These are phyloP conservation scores for Clarias gariepinus DNA, from an alignment of 2,113 vertebrate genomes.

Conservation along the genomic window DNA sequence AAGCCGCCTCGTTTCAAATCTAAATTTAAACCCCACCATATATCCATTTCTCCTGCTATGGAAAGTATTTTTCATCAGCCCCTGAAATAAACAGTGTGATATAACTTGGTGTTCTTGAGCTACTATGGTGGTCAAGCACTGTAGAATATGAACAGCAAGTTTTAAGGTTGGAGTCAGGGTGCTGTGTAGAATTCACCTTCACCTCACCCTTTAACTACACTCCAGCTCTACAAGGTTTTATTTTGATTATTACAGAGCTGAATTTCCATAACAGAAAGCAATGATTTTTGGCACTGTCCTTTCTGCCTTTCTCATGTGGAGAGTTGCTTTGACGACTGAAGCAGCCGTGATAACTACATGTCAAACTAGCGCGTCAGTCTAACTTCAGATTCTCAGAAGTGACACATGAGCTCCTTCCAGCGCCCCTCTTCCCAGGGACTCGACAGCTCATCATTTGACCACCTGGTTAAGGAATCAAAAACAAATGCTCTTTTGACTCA, in stretches of 20 bases:
- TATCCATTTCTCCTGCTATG: slow-evolving; percentile 49
- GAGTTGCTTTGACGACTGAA: neutral
- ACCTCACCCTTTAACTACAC: neutral
- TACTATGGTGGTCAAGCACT: neutral
- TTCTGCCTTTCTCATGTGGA: neutral
- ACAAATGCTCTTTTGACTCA: slow-evolving; percentile 34
- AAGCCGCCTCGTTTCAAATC: slow-evolving; percentile 58
- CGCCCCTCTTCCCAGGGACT: neutral
- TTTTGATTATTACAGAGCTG: neutral
- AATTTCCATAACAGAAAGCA: neutral
- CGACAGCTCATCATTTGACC: neutral
- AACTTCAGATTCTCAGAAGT: slow-evolving; percentile 5
- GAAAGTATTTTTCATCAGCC: slow-evolving; percentile 64
- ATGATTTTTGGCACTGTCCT: neutral
- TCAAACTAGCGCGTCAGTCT: neutral
- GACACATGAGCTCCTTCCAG: neutral
- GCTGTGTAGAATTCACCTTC: neutral
- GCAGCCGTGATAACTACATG: neutral
- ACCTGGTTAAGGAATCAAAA: slow-evolving; percentile 22
- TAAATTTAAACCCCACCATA: slow-evolving; percentile 65
- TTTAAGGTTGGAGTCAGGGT: neutral
- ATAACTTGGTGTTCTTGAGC: slow-evolving; percentile 15
- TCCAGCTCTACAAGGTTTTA: neutral
- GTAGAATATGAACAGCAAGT: slow-evolving; percentile 43
- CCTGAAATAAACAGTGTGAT: slow-evolving; percentile 43